phyloP scores from a whole-genome alignment of 2,888 invertebrate genomes.

The Callosobruchus maculatus region DNA sequence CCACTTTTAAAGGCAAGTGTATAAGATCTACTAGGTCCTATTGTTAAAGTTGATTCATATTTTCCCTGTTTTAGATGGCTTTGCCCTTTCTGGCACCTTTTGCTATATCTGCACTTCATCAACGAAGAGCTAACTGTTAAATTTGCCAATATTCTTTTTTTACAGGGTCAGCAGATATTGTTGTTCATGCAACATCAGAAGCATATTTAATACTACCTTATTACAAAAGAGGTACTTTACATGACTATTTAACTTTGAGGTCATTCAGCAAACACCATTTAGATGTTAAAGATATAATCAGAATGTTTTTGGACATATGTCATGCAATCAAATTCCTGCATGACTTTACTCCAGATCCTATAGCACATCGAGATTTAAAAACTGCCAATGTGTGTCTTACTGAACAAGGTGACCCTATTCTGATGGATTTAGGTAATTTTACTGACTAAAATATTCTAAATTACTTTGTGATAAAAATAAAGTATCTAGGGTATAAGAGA shows the following conservation, averaged over 20 bases:
- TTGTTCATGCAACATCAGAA: conserved; percentile 66
- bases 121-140: too few species aligned
- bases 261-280: conserved; percentile 59
- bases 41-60: too few species aligned
- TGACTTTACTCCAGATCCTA: conserved; percentile 65
- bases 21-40: too few species aligned
- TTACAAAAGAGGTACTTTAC: conserved; percentile 73
- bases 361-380: conserved; percentile 83
- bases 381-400: conserved; percentile 78
- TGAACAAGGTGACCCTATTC: conserved; percentile 66
- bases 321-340: conserved; percentile 73
- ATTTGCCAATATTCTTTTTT: conserved; percentile 14
- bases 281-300: conserved; percentile 61
- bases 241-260: conserved; percentile 63
- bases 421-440: conserved; percentile 73
- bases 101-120: too few species aligned
- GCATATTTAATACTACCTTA: conserved; percentile 72
- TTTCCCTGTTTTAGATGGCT: too few species aligned
- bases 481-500: too few species aligned
- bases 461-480: not conserved
- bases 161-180: conserved; percentile 58
- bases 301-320: conserved; percentile 69
- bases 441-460: not conserved
- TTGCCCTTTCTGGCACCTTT: too few species aligned
- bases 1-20: conserved; percentile 55